These are phyloP conservation scores for Calliphora vicina DNA, from an alignment of 1,140 invertebrate species.

Conservation along the genomic window DNA sequence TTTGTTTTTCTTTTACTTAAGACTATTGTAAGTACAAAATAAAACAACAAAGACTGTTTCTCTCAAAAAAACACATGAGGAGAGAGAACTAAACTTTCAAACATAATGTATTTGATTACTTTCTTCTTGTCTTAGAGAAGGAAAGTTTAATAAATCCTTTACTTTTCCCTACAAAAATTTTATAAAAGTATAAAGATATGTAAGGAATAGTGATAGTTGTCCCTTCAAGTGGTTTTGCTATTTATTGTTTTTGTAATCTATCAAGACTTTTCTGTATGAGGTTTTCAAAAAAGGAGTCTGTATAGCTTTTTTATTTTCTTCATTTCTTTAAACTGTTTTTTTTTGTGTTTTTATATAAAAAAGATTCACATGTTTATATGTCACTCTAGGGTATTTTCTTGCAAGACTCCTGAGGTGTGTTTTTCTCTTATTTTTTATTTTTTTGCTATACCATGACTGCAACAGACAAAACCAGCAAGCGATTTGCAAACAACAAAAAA, in stretches of 20 bases:
- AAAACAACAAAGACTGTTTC: background rate
- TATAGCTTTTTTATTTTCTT: background rate
- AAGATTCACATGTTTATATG: background rate
- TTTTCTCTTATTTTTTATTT: no score
- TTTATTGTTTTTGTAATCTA: background rate
- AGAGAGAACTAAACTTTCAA: background rate
- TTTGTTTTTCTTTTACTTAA: background rate
- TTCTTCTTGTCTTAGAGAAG: background rate
- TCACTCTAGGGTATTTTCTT: background rate
- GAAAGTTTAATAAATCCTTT: background rate
- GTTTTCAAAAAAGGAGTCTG: background rate
- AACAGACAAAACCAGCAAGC: background rate
- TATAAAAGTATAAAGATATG: background rate
- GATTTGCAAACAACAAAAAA: background rate
- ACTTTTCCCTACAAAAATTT: background rate
- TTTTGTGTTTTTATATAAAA: no score
- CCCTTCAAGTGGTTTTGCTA: background rate
- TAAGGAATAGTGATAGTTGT: background rate
- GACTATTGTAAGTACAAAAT: background rate
- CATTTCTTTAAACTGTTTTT: background rate
- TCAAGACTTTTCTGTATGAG: background rate
- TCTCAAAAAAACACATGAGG: no score
- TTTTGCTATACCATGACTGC: background rate
- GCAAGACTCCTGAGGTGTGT: background rate
- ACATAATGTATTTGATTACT: background rate